Evolutionary conservation across 1,140 invertebrate species (phyloP).

Genomic region (Vanessa tameamea): DNA sequence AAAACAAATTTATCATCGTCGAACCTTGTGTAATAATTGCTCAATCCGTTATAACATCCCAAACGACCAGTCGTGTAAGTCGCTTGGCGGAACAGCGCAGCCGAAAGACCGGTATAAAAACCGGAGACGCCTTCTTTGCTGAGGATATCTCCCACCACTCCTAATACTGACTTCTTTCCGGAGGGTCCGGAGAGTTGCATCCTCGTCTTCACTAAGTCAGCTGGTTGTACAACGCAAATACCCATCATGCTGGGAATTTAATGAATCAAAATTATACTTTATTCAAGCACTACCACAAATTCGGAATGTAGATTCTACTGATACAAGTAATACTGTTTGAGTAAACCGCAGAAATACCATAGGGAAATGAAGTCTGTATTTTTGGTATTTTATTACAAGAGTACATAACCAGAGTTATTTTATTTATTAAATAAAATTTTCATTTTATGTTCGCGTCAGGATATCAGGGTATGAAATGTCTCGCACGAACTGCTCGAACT

Average conservation of each 20-base stretch:
- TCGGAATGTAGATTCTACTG: no score
- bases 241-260: conserved; percentile 91
- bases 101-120: conserved; percentile 93
- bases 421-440: no score
- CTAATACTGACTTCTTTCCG: conserved; percentile 84
- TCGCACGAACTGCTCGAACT: no score
- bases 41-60: conserved; percentile 95
- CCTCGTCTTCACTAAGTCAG: conserved; percentile 98
- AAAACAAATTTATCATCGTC: background rate
- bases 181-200: conserved; percentile 92
- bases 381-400: no score
- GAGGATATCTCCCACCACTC: conserved; percentile 87
- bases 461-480: no score
- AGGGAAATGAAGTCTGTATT: no score
- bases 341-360: no score
- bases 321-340: no score
- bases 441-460: no score
- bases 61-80: conserved; percentile 98
- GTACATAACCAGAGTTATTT: no score
- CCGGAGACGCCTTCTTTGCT: conserved; percentile 93
- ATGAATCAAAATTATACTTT: no score
- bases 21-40: conserved; percentile 87
- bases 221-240: conserved; percentile 97
- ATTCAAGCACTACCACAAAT: no score
- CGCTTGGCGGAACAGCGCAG: conserved; percentile 94